Conservation (phyloP, 2,888 invertebrate genomes). For the Melipona beecheii region DNA sequence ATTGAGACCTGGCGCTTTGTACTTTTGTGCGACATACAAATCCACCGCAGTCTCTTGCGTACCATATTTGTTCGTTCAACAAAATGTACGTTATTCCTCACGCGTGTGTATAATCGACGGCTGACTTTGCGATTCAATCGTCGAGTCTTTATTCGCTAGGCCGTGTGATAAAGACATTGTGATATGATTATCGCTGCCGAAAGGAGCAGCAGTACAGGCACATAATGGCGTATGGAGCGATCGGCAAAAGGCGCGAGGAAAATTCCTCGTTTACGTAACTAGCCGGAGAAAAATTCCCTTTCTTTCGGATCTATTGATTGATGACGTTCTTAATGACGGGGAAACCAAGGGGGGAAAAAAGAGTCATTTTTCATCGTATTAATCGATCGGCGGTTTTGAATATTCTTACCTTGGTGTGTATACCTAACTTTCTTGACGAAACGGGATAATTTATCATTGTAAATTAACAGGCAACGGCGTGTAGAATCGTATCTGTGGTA, state of each 20-base stretch:
- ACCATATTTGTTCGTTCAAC: background rate
- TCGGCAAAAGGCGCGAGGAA: background rate
- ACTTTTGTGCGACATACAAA: too few species aligned
- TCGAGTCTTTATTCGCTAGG: background rate
- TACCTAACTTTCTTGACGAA: background rate
- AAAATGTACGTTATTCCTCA: background rate
- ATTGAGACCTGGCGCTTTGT: too few species aligned
- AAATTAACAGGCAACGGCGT: background rate
- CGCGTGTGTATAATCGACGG: background rate
- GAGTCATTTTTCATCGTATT: conserved; percentile 10
- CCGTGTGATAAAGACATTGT: background rate
- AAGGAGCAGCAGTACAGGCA: background rate
- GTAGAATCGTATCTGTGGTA: background rate
- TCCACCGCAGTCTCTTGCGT: too few species aligned
- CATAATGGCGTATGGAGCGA: background rate
- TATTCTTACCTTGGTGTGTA: background rate
- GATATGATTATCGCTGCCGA: background rate
- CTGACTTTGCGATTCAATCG: background rate
- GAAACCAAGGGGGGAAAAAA: background rate
- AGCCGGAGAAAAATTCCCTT: background rate
- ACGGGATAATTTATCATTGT: conserved; percentile 10
- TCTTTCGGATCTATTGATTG: conserved; percentile 18
- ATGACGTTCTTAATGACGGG: conserved; percentile 16
- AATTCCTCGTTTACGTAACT: conserved; percentile 22
- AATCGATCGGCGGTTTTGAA: conserved; percentile 3